Base-by-base conservation (phyloP, 2,797 vertebrate genomes). In the Lateolabrax maculatus region DNA sequence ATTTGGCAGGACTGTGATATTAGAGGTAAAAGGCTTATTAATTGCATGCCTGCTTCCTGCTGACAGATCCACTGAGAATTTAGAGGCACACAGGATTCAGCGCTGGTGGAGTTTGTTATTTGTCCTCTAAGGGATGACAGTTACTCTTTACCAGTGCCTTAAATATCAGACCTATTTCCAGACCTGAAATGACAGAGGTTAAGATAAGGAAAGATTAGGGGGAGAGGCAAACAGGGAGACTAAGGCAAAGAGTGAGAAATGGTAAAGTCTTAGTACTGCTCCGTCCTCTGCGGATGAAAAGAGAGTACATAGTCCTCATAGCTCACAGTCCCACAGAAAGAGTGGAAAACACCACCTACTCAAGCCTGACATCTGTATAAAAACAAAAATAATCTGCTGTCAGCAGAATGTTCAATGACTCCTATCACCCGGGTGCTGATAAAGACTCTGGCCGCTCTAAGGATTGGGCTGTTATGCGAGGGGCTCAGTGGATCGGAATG, bases 401-500 rank as follows among this genome's bases (percentile, higher is more conserved):
- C 95, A 97, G 95, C 95, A 96, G 92, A 96, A 96, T 94, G 94
- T 95, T 95, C 94, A 92, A 90, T 90, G 94, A 95, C 92, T 95
- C 95, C 95, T 96, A 96, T 96, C 95, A 96, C 92, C 96, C 90
- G 75, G 89, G 80, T 84, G 85, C 90, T 71, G 95, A 96, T 93
- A 94, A 91, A 94, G 95, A 96, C 94, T 92, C 93, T 88, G 90
- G 95, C 91, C 89, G 94, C 95, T 92, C 94, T 89, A 90, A 94
- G 95, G 95, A 93, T 94, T 93, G 94, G 93, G 92, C 94, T 96
- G 93, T 95, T 96, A 95, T 91, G 93, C 92, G 92, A 94, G 91
- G 92, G 92, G 92, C 96, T 98, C 97, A 97, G 97, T 96, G 97
- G 97, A 97, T 97, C 90, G 97, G 97, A 98, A 98, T 98, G 97